phyloP scores from a whole-genome alignment of 2,888 invertebrate species.

The Aspidapion aeneum region DNA sequence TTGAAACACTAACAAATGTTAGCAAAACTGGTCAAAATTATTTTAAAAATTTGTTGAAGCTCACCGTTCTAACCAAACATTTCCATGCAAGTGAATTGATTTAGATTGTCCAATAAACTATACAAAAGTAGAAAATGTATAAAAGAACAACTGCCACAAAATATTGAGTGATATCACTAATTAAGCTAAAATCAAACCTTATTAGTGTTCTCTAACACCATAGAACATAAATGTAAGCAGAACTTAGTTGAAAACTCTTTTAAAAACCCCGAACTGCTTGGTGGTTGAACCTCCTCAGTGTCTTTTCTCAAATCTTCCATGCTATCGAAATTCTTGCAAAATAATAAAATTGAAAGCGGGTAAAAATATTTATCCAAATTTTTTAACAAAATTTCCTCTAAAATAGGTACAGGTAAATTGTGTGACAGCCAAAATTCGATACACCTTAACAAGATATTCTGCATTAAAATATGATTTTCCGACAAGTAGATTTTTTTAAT shows the following conservation, averaged over 20 bases:
- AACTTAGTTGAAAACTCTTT: slow-evolving; percentile 50
- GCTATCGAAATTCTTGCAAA: slow-evolving; percentile 47
- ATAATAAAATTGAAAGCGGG: slow-evolving; percentile 46
- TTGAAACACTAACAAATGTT: no score
- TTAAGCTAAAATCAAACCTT: no score
- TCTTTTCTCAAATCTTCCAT: slow-evolving; percentile 40
- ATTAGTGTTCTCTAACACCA: slow-evolving; percentile 48
- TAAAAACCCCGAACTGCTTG: slow-evolving; percentile 45
- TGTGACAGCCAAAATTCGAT: slow-evolving; percentile 48
- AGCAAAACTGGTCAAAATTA: no score
- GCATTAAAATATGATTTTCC: slow-evolving; percentile 49
- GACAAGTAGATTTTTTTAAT: slow-evolving; percentile 44
- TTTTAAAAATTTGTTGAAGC: no score
- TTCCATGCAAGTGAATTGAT: no score
- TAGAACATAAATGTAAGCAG: slow-evolving; percentile 48
- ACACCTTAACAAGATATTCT: slow-evolving; percentile 46
- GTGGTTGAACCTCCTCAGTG: slow-evolving; percentile 29
- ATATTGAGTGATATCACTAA: no score
- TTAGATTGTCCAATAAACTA: no score
- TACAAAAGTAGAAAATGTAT: no score
- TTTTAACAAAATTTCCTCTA: slow-evolving; percentile 46
- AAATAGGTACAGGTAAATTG: slow-evolving; percentile 43
- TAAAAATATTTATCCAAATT: slow-evolving; percentile 50
- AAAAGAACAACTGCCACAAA: no score
- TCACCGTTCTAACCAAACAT: no score